Conservation (phyloP, 2,797 vertebrate species). For the Xenentodon cancila region DNA sequence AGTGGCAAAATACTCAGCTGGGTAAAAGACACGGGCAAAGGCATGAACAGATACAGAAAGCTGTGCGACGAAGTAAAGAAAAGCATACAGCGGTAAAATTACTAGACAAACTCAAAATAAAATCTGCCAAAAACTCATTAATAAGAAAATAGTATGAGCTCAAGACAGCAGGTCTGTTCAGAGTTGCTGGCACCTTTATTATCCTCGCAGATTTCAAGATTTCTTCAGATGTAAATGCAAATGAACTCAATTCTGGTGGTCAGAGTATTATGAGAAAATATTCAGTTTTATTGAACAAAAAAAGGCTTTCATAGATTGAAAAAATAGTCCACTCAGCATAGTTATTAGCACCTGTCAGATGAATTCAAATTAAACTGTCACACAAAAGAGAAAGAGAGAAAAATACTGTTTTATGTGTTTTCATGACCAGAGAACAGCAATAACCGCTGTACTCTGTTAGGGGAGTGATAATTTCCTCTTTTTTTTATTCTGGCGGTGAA, state of each 20-base stretch:
- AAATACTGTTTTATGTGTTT: no score
- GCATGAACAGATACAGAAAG: neutral
- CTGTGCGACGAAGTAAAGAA: neutral
- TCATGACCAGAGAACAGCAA: no score
- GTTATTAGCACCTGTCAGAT: no score
- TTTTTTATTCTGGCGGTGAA: no score
- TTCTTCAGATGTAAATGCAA: no score
- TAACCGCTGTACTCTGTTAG: no score
- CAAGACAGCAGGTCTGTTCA: neutral
- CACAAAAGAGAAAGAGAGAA: no score
- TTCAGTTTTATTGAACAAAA: neutral
- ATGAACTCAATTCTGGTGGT: neutral
- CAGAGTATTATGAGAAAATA: neutral
- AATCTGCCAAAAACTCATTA: no score
- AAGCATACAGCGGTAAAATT: neutral
- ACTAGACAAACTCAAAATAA: neutral
- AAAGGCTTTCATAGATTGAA: neutral
- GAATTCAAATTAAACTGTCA: no score
- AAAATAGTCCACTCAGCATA: neutral
- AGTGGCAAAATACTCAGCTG: constrained; percentile 84
- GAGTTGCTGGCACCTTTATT: neutral
- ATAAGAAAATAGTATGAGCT: no score
- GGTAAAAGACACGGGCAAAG: neutral
- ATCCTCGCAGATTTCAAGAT: no score
- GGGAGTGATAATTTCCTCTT: no score